These are phyloP conservation scores for Rhombomys opimus DNA, from an alignment of 2,113 vertebrate species.

Conservation along the genomic window DNA sequence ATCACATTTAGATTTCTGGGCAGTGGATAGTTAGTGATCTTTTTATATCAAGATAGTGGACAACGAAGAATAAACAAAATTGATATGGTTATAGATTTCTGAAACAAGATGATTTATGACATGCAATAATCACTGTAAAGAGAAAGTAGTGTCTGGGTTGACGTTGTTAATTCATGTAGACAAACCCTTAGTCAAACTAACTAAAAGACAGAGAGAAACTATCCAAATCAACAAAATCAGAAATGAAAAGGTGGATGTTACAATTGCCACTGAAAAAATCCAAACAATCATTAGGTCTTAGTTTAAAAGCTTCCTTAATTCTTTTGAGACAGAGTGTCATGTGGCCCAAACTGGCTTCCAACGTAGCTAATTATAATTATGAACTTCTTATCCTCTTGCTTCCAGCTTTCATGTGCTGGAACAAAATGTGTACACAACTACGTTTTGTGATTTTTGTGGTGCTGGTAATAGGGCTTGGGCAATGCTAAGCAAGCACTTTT, in stretches of 20 bases:
- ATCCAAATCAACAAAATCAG: too few species aligned
- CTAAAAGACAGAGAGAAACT: too few species aligned
- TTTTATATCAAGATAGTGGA: neutral
- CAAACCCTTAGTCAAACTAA: too few species aligned
- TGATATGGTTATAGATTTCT: neutral
- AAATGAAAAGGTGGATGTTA: too few species aligned
- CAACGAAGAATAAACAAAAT: neutral
- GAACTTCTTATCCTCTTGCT: neutral
- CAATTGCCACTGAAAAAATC: too few species aligned
- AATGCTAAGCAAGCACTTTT: too few species aligned
- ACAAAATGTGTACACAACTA: neutral
- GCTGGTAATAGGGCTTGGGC: neutral
- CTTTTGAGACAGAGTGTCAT: neutral
- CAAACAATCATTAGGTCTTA: too few species aligned
- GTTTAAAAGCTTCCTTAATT: neutral
- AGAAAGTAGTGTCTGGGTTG: neutral
- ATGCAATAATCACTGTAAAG: neutral
- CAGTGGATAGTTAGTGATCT: neutral
- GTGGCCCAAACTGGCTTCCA: neutral
- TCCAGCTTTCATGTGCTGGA: neutral
- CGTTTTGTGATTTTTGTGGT: neutral
- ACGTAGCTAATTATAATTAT: neutral
- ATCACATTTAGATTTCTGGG: constrained; percentile 18
- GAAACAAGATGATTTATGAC: neutral
- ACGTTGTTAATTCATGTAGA: constrained; percentile 16